Base-by-base conservation (phyloP, 2,113 vertebrate genomes). In the Cyanocitta stelleri region DNA sequence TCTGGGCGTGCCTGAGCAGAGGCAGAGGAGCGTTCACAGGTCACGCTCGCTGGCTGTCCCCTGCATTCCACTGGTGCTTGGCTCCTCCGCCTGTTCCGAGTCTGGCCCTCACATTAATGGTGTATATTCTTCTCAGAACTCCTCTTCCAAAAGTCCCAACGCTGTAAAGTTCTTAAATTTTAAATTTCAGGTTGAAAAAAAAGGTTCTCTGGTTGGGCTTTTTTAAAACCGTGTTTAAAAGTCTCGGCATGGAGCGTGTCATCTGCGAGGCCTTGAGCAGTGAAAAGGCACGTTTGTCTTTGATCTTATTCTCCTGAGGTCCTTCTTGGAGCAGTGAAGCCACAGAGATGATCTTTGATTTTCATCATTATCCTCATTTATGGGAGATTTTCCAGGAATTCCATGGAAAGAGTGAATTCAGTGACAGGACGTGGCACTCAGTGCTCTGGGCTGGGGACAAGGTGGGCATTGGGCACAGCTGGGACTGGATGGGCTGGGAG, bases 241-340 rank as follows among this genome's bases (percentile, higher is more conserved):
- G 35, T 7, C 55, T 14, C 11, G 26, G 51, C 0, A 2, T 4
- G 24, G 58, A 33, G 19, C 2, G 6, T 4, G 41, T 13, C 77
- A 24, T 1, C 21, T 32, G 58, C 29, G 33, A 66, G 35, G 55
- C 14, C 69, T 5, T 5, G 10, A 71, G 72, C 26, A 48, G 21
- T 2, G 35, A 14, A 82, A 94, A 87, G 3, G 4, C 19, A 80
- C 12, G 3, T 67, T 63, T 59, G 39, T 1, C 30, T 71, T 37
- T 49, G 7, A 6, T 27, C 26, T 44, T 14, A 7, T 4, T 63
- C 49, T 83, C 66, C 86, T 61, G 84, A 77, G 48, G 19, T 51
- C 39, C 26, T 59, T 44, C 86, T 30, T 39, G 59, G n/a, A 72
- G 54, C 46, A 48, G 10, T 5, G 41, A 56, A 59, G 37, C 22